phyloP scores from a whole-genome alignment of 2,113 vertebrate genomes.

The Rattus rattus region DNA sequence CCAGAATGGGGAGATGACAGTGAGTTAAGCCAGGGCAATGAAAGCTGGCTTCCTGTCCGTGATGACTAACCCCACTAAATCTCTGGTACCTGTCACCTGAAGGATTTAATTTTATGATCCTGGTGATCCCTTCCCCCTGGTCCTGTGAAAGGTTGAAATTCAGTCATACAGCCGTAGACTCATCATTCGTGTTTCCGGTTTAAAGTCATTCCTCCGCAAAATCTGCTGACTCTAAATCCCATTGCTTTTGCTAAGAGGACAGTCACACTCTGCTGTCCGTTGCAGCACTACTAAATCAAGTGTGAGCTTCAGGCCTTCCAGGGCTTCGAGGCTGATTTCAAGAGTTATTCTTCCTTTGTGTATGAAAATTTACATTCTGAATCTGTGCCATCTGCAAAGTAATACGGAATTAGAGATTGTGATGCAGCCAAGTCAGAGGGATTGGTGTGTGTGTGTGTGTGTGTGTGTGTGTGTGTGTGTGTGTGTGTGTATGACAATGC shows the following conservation, averaged over 20 bases:
- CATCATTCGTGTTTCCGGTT: constrained; percentile 47
- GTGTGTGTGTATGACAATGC: not conserved
- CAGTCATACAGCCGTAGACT: not conserved
- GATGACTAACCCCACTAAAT: not conserved
- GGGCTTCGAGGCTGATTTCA: constrained; percentile 50
- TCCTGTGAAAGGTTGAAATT: not conserved
- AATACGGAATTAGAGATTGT: constrained; percentile 52
- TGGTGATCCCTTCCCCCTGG: not conserved
- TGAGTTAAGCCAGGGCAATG: not conserved
- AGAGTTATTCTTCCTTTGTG: constrained; percentile 74
- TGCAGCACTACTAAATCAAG: constrained; percentile 68
- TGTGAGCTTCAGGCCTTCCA: constrained; percentile 16
- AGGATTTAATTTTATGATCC: not conserved
- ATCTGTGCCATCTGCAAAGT: constrained; percentile 54
- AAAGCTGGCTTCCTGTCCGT: not conserved
- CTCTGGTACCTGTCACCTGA: not conserved
- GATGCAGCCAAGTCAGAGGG: constrained; percentile 43
- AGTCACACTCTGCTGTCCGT: constrained; percentile 45
- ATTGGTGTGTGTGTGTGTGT: not conserved
- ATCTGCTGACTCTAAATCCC: constrained; percentile 67
- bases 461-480: not conserved
- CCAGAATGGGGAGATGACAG: not conserved
- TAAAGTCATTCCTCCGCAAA: constrained; percentile 45
- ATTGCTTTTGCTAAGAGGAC: constrained; percentile 68
- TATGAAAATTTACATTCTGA: constrained; percentile 74